Base-by-base conservation (phyloP, 2,888 invertebrate genomes). In the Andrena haemorrhoa region DNA sequence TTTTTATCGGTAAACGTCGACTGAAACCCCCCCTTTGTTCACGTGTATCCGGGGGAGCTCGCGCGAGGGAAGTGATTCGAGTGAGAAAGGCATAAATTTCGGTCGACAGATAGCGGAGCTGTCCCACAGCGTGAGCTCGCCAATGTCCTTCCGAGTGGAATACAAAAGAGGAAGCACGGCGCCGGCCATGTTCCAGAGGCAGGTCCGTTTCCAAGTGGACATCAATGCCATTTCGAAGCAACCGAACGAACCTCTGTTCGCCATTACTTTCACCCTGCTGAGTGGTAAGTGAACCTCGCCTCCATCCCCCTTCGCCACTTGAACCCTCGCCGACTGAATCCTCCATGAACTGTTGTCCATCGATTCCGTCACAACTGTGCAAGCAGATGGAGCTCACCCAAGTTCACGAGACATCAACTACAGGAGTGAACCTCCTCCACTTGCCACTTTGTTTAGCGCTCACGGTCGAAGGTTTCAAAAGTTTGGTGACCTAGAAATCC, bases 101-200 rank as follows among this genome's bases (percentile, higher is more conserved):
- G 29, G 2, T 51, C 35, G 16, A 47, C 88, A 88, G 98, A 98
- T 99, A 96, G 97, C 98, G 20, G 98, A 99, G 94, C 94, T 99
- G 90, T 98, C 98, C 64, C 99, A 99, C 95, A 99, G 98, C 92
- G 99, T 99, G n/a, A 96, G 98, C 41, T 98, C 98, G 84, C 99
- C 99, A 66, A 98, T 98, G 96, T 98, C 99, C 51, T 99, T 99
- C 95, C 96, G 98, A 73, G 99, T 99, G 78, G 99, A 99, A 94
- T 99, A 99, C 95, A 98, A 98, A 93, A 95, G 99, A 66, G 98
- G 98, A 26, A 97, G 98, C 61, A 98, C 98, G 86, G 98, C 98
- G 73, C 98, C 98, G 29, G 98, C 98, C 82, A 98, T 99, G 98
- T 99, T 99, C 94, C 98, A 99, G 92, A 95, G 99, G 88, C 99